These are phyloP conservation scores for Heteropelma amictum DNA, from an alignment of 2,888 invertebrate species.

Conservation along the genomic window DNA sequence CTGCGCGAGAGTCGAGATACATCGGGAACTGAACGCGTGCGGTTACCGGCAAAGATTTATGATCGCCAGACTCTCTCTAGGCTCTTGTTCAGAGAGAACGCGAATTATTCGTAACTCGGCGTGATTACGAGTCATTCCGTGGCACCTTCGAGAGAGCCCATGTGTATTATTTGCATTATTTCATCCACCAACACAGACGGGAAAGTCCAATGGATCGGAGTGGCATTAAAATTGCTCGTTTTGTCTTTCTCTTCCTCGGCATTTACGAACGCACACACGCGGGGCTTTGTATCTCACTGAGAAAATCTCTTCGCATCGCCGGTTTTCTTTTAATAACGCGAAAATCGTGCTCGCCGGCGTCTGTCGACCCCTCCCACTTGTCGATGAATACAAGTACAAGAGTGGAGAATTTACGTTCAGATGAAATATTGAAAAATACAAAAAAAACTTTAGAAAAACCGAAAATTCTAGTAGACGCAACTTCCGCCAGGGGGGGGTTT, in stretches of 20 bases:
- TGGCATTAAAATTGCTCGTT: not conserved
- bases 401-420: too few species aligned
- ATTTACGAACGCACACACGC: too few species aligned
- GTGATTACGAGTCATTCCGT: not conserved
- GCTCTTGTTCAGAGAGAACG: conserved; percentile 28
- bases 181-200: not conserved
- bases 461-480: too few species aligned
- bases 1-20: too few species aligned
- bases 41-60: conserved; percentile 40
- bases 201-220: not conserved
- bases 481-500: too few species aligned
- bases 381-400: too few species aligned
- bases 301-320: not conserved
- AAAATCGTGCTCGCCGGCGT: not conserved
- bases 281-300: not conserved
- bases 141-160: not conserved
- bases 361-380: too few species aligned
- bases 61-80: not conserved
- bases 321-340: not conserved
- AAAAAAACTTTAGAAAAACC: too few species aligned
- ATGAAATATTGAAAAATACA: too few species aligned
- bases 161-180: not conserved
- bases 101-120: not conserved
- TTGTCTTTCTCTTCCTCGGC: not conserved
- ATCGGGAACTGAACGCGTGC: not conserved